phyloP scores from a whole-genome alignment of 2,113 vertebrate genomes.

The Noctilio leporinus region DNA sequence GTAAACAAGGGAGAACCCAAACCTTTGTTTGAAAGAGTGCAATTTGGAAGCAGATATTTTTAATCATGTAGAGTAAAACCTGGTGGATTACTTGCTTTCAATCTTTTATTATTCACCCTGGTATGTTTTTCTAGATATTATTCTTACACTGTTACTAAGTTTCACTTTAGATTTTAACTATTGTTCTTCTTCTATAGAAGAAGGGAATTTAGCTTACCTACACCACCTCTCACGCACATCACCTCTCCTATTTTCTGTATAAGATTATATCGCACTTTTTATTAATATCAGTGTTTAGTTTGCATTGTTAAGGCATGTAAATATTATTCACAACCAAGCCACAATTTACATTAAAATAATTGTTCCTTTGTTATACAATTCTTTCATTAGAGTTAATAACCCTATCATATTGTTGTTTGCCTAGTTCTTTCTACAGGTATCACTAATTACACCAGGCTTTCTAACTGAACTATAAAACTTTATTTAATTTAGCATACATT shows the following conservation, averaged over 20 bases:
- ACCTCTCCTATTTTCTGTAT: background rate
- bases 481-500: background rate
- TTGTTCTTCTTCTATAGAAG: background rate
- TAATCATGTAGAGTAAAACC: background rate
- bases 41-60: background rate
- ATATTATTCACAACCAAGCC: background rate
- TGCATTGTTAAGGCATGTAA: background rate
- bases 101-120: background rate
- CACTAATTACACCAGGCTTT: background rate
- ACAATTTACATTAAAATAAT: background rate
- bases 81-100: background rate
- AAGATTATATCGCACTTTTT: background rate
- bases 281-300: background rate
- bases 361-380: background rate
- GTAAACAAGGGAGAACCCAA: background rate
- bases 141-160: background rate
- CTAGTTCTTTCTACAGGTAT: background rate
- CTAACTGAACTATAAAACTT: background rate
- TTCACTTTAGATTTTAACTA: background rate
- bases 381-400: background rate
- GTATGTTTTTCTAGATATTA: background rate
- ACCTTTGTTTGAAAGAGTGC: background rate
- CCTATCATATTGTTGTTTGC: background rate
- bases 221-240: accelerated
- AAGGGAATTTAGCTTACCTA: background rate